Base-by-base conservation (phyloP, 2,113 vertebrate genomes). In the Pseudois nayaur region DNA sequence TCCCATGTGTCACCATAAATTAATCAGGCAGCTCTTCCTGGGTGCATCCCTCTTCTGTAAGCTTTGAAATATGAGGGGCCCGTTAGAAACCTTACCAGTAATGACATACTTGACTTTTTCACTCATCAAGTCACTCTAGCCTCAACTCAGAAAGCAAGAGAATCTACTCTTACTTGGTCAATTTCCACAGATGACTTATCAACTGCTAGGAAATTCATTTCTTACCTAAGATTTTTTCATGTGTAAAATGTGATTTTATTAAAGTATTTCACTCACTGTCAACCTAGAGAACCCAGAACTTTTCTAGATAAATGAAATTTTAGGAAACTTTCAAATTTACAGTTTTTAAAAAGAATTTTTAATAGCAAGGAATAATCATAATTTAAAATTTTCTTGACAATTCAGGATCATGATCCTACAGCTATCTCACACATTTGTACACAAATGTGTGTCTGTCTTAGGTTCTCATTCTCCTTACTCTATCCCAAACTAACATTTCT, bases 371-470 rank as follows among this genome's bases (percentile, higher is more conserved):
- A 82, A 91, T 16, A 82, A 33, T 62, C 43, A 87, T 84, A 29
- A 82, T 82, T 74, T 82, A 86, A 91, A 4, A 71, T 94, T 87
- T 59, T 79, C 86, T 40, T 85, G 33, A 87, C 27, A 91, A 52
- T 60, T 81, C 5, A 52, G 50, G n/a, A 82, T 40, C n/a, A 54
- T 45, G 36, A 54, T n/a, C 40, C 84, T 54, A 96, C 29, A 87
- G 15, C 25, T 54, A 17, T 14, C 82, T 94, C n/a, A 40, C 67
- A 71, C 19, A 40, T 71, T 23, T 25, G 9, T 94, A 5, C 25
- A 74, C 40, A 81, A 33, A 21, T 10, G 5, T 86, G 40, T 82
- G 25, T 60, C 59, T 92, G 55, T 19, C 36, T 50, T 79, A 23
- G 71, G 10, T 29, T 57, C 45, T 54, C 40, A 62, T 31, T 17